phyloP scores from a whole-genome alignment of 1,140 invertebrate species.

The Euglossa dilemma region DNA sequence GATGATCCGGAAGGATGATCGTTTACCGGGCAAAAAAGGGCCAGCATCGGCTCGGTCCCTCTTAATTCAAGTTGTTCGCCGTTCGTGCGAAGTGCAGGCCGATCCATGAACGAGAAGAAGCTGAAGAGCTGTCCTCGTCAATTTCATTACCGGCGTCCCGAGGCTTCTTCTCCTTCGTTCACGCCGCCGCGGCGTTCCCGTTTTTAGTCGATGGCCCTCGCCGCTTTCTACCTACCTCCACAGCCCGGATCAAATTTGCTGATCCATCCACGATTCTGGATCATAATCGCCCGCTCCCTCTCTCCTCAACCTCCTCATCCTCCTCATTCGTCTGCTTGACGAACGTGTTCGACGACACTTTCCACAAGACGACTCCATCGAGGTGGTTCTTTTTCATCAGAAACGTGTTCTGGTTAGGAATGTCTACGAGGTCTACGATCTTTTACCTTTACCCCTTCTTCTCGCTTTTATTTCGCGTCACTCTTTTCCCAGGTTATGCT shows the following conservation, averaged over 20 bases:
- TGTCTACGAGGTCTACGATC: too few relatives aligned
- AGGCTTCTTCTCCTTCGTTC: neutral
- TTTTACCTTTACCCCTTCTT: too few relatives aligned
- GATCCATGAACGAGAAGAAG: neutral
- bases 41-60: neutral
- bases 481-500: too few relatives aligned
- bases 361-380: too few relatives aligned
- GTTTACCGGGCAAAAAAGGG: constrained; percentile 35
- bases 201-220: constrained; percentile 8
- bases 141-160: constrained; percentile 36
- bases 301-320: too few relatives aligned
- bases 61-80: constrained; percentile 39
- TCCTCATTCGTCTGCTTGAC: neutral
- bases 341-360: neutral
- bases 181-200: neutral
- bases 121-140: constrained; percentile 24
- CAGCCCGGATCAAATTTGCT: constrained; percentile 38
- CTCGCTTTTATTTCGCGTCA: too few relatives aligned
- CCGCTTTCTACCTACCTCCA: neutral
- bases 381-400: too few relatives aligned
- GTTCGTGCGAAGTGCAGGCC: constrained; percentile 11
- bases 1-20: constrained; percentile 52
- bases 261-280: constrained; percentile 38
- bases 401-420: neutral
- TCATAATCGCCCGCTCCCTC: neutral